A percentile compares a stretch with the other conserved stretches of the same genome.
Evolutionary conservation across 1,140 invertebrate genomes (phyloP).

Genomic region (Philopotamus ludificatus): DNA sequence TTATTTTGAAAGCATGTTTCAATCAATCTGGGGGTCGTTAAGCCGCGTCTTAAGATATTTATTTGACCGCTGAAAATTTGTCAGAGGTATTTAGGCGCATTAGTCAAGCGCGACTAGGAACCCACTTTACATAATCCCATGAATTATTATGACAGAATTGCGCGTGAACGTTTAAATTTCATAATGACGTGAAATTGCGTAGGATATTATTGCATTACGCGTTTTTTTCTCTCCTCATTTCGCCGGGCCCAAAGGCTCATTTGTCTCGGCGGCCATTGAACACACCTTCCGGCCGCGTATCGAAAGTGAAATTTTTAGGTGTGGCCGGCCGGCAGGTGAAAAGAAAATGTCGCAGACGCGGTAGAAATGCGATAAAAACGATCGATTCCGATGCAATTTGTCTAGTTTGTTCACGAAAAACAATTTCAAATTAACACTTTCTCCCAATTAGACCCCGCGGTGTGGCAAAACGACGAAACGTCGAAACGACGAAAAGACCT

Average conservation of each 20-base stretch:
- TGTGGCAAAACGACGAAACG: background rate
- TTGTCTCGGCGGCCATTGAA: background rate
- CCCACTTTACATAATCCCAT: background rate
- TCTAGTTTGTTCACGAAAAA: background rate
- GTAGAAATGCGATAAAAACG: background rate
- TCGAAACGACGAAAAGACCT: no score
- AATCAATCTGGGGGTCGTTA: no score
- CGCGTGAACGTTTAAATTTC: slow-evolving; percentile 9
- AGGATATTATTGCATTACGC: slow-evolving; percentile 24
- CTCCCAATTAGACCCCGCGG: background rate
- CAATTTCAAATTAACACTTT: background rate
- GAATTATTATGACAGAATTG: background rate
- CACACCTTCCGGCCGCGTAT: slow-evolving; percentile 7
- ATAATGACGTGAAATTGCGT: slow-evolving; percentile 20
- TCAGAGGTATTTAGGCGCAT: no score
- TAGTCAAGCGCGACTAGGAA: no score
- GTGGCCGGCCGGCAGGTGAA: slow-evolving; percentile 18
- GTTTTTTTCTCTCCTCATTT: slow-evolving; percentile 9
- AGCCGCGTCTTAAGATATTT: no score
- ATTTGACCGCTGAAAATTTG: no score
- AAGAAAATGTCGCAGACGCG: background rate
- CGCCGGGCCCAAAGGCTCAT: background rate
- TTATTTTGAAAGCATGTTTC: no score
- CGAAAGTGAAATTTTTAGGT: slow-evolving; percentile 28
- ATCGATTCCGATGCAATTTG: background rate